Conservation (phyloP, 1,140 invertebrate genomes). For the Drosophila rhopaloa region DNA sequence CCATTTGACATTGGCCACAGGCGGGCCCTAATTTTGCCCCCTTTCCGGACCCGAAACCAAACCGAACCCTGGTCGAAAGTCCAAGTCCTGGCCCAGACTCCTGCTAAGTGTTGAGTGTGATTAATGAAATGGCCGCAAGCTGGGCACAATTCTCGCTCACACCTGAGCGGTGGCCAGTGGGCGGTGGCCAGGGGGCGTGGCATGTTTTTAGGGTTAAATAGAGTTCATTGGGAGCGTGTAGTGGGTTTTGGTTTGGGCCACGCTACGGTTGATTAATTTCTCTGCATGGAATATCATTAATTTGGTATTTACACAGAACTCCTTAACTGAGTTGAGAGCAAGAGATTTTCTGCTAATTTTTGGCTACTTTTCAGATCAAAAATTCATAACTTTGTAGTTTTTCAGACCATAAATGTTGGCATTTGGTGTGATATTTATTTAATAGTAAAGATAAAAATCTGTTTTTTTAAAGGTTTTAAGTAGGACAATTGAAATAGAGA, state of each 20-base stretch:
- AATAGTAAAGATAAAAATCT: too few species aligned
- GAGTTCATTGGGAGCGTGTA: conserved; percentile 71
- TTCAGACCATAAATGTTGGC: too few species aligned
- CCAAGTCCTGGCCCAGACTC: conserved; percentile 45
- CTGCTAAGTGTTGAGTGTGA: conserved; percentile 75
- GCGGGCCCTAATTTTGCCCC: conserved; percentile 22
- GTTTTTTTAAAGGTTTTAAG: too few species aligned
- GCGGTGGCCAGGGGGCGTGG: conserved; percentile 11
- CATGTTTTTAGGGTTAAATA: conserved; percentile 78
- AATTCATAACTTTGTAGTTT: too few species aligned
- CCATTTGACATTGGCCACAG: conserved; percentile 71
- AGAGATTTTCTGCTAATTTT: too few species aligned
- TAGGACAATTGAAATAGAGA: too few species aligned
- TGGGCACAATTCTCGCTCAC: conserved; percentile 40
- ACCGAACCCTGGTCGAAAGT: not conserved
- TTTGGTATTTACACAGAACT: conserved; percentile 64
- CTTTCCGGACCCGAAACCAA: not conserved
- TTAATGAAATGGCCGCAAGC: conserved; percentile 75
- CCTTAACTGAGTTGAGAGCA: conserved; percentile 1
- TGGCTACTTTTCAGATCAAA: too few species aligned
- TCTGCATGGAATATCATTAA: conserved; percentile 80
- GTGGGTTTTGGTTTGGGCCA: conserved; percentile 64
- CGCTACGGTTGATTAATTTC: conserved; percentile 77
- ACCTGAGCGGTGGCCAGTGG: conserved; percentile 23
- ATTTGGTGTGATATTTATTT: too few species aligned